Evolutionary conservation across 2,888 invertebrate species (phyloP).

Genomic region (Byasa hedistus): DNA sequence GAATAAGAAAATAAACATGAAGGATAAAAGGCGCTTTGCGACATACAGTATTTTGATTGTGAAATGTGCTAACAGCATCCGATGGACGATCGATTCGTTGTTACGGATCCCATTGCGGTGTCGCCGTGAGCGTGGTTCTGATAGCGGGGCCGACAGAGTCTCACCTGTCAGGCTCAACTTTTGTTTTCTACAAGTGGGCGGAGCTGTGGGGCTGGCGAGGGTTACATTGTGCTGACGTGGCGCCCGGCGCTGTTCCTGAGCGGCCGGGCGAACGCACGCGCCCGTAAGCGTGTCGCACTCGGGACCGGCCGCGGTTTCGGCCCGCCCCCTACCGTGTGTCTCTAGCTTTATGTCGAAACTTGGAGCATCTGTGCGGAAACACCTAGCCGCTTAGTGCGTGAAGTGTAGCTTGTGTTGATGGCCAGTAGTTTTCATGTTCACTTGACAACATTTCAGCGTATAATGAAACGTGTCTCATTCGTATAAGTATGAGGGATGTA

Average conservation of each 20-base stretch:
- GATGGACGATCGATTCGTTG: slow-evolving; percentile 44
- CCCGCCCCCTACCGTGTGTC: slow-evolving; percentile 41
- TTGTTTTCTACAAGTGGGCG: slow-evolving; percentile 82
- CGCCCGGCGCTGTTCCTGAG: slow-evolving; percentile 49
- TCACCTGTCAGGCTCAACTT: slow-evolving; percentile 85
- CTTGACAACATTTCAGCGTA: no score
- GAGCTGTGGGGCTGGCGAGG: slow-evolving; percentile 82
- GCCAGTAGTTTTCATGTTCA: background rate
- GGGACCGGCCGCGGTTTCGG: slow-evolving; percentile 42
- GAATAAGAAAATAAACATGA: slow-evolving; percentile 5
- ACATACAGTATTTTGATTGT: background rate
- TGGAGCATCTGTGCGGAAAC: slow-evolving; percentile 70
- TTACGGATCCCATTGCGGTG: slow-evolving; percentile 39
- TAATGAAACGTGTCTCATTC: background rate
- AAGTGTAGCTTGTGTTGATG: slow-evolving; percentile 38
- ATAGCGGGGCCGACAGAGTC: slow-evolving; percentile 45
- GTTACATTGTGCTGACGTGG: slow-evolving; percentile 81
- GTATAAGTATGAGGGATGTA: background rate
- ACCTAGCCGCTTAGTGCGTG: slow-evolving; percentile 67
- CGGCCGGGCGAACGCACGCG: slow-evolving; percentile 27
- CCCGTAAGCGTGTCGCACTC: slow-evolving; percentile 11
- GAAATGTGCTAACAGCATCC: slow-evolving; percentile 33
- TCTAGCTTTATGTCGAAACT: slow-evolving; percentile 61
- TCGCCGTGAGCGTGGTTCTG: slow-evolving; percentile 5
- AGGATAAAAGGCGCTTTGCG: slow-evolving; percentile 2